These are phyloP conservation scores for Apistogramma diplotaenia DNA, from an alignment of 2,113 vertebrate genomes.

Conservation along the genomic window DNA sequence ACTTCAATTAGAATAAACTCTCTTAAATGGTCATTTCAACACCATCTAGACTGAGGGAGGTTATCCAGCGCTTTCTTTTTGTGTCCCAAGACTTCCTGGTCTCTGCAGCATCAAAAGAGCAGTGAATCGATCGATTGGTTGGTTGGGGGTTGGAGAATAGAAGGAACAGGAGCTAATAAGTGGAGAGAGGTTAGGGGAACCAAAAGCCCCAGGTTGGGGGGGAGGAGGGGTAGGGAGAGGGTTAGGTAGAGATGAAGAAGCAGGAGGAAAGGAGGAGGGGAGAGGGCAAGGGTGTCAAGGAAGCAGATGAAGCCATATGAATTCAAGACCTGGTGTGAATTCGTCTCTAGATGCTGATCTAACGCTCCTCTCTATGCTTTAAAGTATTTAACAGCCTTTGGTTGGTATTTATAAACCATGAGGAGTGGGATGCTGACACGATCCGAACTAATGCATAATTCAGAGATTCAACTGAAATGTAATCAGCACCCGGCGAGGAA, in stretches of 20 bases:
- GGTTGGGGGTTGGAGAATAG: constrained; percentile 25
- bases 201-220: constrained; percentile 30
- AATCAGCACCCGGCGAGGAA: constrained; percentile 34
- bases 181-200: constrained; percentile 21
- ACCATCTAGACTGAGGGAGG: neutral
- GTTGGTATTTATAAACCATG: neutral
- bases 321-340: constrained; percentile 52
- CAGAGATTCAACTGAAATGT: constrained; percentile 34
- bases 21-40: neutral
- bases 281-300: constrained; percentile 38
- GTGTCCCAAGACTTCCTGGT: constrained; percentile 9
- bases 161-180: constrained; percentile 38
- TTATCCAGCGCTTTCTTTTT: constrained; percentile 11
- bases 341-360: constrained; percentile 50
- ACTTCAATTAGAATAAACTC: neutral
- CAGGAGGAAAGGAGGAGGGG: constrained; percentile 18
- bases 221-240: neutral
- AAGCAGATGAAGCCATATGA: constrained; percentile 48
- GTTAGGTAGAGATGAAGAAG: constrained; percentile 19
- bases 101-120: constrained; percentile 23
- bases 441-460: constrained; percentile 55
- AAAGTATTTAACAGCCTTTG: constrained; percentile 6
- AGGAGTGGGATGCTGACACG: constrained; percentile 6
- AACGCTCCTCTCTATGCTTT: neutral
- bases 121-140: constrained; percentile 38